Conservation (phyloP, 2,888 invertebrate species). For the Falcaria lacertinaria region DNA sequence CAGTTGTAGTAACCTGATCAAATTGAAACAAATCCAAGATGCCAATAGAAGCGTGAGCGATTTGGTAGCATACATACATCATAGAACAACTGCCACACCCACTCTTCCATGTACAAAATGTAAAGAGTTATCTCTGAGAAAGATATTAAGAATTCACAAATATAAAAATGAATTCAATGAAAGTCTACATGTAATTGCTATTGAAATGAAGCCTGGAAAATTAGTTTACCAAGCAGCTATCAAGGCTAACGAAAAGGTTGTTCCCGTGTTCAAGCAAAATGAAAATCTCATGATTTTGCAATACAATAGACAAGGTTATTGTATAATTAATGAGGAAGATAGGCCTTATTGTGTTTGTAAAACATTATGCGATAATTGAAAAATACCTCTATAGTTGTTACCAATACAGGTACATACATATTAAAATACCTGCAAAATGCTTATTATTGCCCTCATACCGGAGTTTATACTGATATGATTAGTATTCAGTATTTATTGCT, state of each 20-base stretch:
- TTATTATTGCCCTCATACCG: no score
- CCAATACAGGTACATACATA: not conserved
- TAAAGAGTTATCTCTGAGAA: conserved; percentile 65
- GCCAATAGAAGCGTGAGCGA: not conserved
- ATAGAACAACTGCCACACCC: conserved; percentile 26
- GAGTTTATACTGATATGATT: no score
- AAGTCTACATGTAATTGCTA: conserved; percentile 78
- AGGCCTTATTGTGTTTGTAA: conserved; percentile 46
- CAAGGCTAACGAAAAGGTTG: conserved; percentile 47
- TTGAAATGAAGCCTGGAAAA: conserved; percentile 81
- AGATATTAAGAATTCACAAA: conserved; percentile 61
- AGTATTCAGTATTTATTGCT: no score
- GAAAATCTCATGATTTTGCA: conserved; percentile 44
- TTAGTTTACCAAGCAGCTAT: conserved; percentile 84
- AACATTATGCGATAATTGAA: not conserved
- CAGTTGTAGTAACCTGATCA: conserved; percentile 78
- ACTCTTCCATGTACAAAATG: conserved; percentile 62
- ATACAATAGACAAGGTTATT: conserved; percentile 42
- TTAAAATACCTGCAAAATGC: no score
- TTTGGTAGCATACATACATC: conserved; percentile 37
- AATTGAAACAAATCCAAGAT: not conserved
- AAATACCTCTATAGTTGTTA: not conserved
- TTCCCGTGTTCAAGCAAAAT: conserved; percentile 73
- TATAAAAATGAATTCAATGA: conserved; percentile 45
- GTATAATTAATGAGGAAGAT: conserved; percentile 32